These are phyloP conservation scores for Euura lappo DNA, from an alignment of 1,140 invertebrate genomes.

Conservation along the genomic window DNA sequence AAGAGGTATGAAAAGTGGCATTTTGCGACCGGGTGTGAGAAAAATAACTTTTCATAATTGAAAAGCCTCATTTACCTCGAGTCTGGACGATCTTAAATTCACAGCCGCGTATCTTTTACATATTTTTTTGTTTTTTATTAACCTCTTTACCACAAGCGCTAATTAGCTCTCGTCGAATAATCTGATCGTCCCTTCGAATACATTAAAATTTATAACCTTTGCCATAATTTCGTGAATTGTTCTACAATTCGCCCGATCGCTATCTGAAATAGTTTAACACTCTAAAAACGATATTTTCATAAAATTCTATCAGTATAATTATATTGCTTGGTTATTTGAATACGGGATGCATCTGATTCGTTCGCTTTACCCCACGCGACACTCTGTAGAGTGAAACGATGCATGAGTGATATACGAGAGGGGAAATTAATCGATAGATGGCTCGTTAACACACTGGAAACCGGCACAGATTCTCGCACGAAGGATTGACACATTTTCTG, in stretches of 20 bases:
- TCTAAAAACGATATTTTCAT: not conserved
- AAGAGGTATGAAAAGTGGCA: no score
- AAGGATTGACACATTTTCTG: no score
- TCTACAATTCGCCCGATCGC: no score
- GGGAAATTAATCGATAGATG: slow-evolving; percentile 3
- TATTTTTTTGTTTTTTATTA: no score
- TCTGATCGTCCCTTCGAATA: no score
- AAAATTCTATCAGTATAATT: not conserved
- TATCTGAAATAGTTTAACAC: no score
- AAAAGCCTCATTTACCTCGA: not conserved
- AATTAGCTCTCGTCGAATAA: no score
- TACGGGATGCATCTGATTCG: not conserved
- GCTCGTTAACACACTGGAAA: not conserved
- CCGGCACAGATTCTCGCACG: not conserved
- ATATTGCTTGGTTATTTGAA: not conserved
- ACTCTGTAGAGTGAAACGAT: slow-evolving; percentile 1
- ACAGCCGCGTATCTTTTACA: not conserved
- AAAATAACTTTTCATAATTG: not conserved
- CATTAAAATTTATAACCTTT: no score
- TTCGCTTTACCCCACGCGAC: not conserved
- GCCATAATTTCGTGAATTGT: no score
- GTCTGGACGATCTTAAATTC: not conserved
- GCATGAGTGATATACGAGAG: not conserved
- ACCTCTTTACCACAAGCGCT: no score
- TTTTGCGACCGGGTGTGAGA: no score